Base-by-base conservation (phyloP, 2,113 vertebrate genomes). In the Helogale parvula region DNA sequence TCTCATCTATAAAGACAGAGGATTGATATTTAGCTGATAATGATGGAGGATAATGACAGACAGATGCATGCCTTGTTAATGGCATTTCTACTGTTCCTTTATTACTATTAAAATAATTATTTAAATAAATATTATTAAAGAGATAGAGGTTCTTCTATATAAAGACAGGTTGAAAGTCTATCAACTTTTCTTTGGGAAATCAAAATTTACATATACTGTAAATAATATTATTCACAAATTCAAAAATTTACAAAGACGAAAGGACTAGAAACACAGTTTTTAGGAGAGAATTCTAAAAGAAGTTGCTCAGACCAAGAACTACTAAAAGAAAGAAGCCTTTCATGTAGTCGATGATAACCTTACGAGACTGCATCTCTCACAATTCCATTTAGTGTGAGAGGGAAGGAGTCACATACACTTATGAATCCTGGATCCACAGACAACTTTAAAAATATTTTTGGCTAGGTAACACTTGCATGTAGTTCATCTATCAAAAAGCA, bases 391-490 rank as follows among this genome's bases (percentile, higher is more conserved):
- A 94, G 57, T 94, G 60, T 96, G 94, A 87, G 50, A 93, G 77
- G 68, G 87, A 94, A 96, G 54, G 66, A 97, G 86, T 97, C 97
- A 96, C 63, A 96, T 97, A 97, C 47, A 76, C 92, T 97, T 97
- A 97, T 96, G 90, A 97, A 97, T 98, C 97, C 92, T 95, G 89
- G 86, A 97, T 97, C 96, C 97, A 92, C 84, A 95, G 92, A 97
- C 81, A 81, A 92, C 50, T 96, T 92, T 90, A 93, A 97, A 98
- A 96, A 97, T 96, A 96, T 93, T 96, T 98, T 97, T 98, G 98
- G 96, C 96, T 95, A 94, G 94, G 89, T 97, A 97, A 96, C 92
- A 96, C 74, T 92, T 96, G 76, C n/a, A 83, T 79, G 90, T 82
- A 84, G 90, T 97, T 97, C 87, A 97, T 92, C 93, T 95, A 97